Evolutionary conservation across 2,797 vertebrate species (phyloP).

Genomic region (Alexandromys oeconomus): DNA sequence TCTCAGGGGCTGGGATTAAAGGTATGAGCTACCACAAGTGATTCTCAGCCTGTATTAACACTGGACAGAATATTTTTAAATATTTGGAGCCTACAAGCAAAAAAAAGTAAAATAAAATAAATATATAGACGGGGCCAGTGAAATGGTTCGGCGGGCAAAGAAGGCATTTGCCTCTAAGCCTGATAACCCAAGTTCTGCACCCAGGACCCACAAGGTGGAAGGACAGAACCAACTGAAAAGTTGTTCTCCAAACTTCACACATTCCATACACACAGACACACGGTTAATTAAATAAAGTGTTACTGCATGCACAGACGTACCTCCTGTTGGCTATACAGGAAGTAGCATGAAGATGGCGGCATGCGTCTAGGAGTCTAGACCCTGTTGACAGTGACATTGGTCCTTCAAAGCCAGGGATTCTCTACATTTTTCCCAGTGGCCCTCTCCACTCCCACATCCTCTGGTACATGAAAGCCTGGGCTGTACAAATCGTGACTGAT

Average conservation of each 20-base stretch:
- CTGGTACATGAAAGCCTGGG: not conserved
- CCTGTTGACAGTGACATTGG: not conserved
- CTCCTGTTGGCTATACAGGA: not conserved
- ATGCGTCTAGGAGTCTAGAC: not conserved
- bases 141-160: not conserved
- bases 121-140: not conserved
- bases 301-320: not conserved
- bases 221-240: not conserved
- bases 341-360: not conserved
- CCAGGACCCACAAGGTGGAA: not conserved
- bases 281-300: not conserved
- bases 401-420: not conserved
- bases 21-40: not conserved
- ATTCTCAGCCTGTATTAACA: not conserved
- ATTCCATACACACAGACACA: not conserved
- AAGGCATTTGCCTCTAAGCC: not conserved
- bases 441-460: not conserved
- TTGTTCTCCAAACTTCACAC: not conserved
- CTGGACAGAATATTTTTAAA: constrained; percentile 38
- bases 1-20: not conserved
- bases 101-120: not conserved
- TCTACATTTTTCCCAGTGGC: not conserved
- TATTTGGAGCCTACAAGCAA: not conserved
- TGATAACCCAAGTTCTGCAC: not conserved
- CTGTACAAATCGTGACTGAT: not conserved